Evolutionary conservation across 2,797 vertebrate species (phyloP).

Genomic region (Babyrousa celebensis): DNA sequence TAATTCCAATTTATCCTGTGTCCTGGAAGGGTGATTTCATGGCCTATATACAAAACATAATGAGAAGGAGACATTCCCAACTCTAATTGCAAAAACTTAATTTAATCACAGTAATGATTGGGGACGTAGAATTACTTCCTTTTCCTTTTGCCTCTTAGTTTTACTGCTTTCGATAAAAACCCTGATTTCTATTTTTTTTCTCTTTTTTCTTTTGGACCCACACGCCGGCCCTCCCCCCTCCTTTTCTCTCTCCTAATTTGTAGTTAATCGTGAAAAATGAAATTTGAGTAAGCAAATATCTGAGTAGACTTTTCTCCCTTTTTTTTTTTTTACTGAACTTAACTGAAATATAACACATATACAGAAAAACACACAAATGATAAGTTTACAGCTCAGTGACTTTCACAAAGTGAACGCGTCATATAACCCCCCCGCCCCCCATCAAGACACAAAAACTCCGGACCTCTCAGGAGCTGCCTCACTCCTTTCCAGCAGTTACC

Average conservation of each 20-base stretch:
- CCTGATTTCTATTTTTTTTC: neutral
- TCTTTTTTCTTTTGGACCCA: neutral
- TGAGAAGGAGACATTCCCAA: neutral
- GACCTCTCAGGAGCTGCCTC: fast-evolving
- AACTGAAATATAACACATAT: neutral
- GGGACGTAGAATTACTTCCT: neutral
- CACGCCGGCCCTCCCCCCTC: fast-evolving
- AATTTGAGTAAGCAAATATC: neutral
- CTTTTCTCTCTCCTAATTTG: neutral
- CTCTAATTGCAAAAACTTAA: neutral
- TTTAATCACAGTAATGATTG: neutral
- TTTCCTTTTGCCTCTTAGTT: neutral
- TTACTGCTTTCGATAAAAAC: neutral
- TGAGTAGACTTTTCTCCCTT: neutral
- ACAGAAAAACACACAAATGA: neutral
- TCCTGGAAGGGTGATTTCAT: constrained; percentile 71
- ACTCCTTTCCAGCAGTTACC: neutral
- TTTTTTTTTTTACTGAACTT: neutral
- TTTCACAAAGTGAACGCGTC: neutral
- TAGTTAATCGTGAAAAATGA: neutral
- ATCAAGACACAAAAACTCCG: fast-evolving
- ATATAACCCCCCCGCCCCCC: fast-evolving
- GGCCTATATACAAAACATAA: neutral
- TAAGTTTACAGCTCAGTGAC: neutral
- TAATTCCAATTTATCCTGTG: constrained; percentile 65